A percentile compares a stretch with the other conserved stretches of the same genome.
These are phyloP conservation scores for Eristalis intricaria DNA, from an alignment of 2,888 invertebrate genomes.

Conservation along the genomic window DNA sequence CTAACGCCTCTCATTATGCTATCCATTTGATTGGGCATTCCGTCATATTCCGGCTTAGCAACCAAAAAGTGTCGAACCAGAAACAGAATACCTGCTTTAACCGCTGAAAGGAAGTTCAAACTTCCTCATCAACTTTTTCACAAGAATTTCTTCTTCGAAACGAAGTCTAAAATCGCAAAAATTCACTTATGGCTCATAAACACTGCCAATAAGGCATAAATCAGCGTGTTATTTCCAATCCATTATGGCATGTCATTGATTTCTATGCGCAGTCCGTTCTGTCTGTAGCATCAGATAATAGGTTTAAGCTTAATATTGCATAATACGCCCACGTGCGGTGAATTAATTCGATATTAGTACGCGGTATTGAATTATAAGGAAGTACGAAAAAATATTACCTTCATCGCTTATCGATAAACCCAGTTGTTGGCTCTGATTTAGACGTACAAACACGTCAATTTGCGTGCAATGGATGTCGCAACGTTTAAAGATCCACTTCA, in stretches of 20 bases:
- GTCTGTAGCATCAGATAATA: conserved; percentile 7
- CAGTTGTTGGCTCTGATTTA: neutral
- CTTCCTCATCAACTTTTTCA: neutral
- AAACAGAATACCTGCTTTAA: neutral
- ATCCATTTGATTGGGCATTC: too few relatives aligned
- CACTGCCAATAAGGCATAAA: neutral
- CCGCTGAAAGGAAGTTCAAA: neutral
- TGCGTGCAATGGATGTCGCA: neutral
- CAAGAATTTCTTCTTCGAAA: neutral
- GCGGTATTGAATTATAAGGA: conserved; percentile 26
- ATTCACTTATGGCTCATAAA: neutral
- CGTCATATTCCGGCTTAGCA: too few relatives aligned
- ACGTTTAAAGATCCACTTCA: neutral
- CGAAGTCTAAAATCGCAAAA: neutral
- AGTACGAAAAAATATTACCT: conserved; percentile 8
- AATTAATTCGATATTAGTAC: conserved; percentile 15
- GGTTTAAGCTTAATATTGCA: conserved; percentile 30
- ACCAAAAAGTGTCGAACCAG: too few relatives aligned
- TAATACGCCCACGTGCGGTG: conserved; percentile 20
- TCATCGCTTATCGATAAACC: conserved; percentile 9
- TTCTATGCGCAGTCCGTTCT: conserved; percentile 24
- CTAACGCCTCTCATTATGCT: too few relatives aligned
- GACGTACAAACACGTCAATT: neutral
- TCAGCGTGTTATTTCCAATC: neutral
- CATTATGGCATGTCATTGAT: conserved; percentile 32